Evolutionary conservation across 2,797 vertebrate genomes (phyloP), one percentile per base, ranked within the genome.

Genomic region (Pseudochirops corinnae): DNA sequence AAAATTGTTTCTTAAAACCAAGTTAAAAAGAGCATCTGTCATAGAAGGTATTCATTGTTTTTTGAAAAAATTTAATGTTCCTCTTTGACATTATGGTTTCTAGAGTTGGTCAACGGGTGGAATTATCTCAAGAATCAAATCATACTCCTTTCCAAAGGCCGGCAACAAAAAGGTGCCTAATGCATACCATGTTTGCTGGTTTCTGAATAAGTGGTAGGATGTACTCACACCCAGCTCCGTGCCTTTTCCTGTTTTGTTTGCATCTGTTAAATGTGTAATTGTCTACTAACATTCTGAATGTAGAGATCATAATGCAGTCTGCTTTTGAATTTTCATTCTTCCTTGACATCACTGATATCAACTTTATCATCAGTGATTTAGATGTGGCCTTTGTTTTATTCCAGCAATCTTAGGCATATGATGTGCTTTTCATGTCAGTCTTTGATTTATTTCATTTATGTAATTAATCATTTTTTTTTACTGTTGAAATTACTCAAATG

Each of bases 161-260:
- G 99, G 99, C 98, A 97, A 98, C 96, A 99, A 98, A 99, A 99
- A 99, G 99, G 99, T 99, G 99, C 99, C 97, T 98, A 96, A 98
- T 95, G 98, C 9, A 92, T 92, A 50, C 96, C 98, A 92, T 92
- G 58, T 98, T 98, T 94, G 62, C 97, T 98, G 97, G 95, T 96
- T 97, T 97, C 96, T 96, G 87, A 93, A 94, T 97, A 90, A 96
- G 97, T 98, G 97, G 97, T 98, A 97, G 97, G 92, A 97, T 95
- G 95, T 98, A 92, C 74, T 94, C 9, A 28, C 56, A 92, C 12
- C 96, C 93, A 1, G 91, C 94, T 97, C 93, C 94, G 94, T 90
- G 33, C 96, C 24, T 90, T 67, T 31, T 46, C 74, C 56, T 26
- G 21, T 95, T 95, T 98, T 9, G 39, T 93, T 97, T 98, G 82